Base-by-base conservation (phyloP, 2,797 vertebrate species). In the Benthosema pterotum region DNA sequence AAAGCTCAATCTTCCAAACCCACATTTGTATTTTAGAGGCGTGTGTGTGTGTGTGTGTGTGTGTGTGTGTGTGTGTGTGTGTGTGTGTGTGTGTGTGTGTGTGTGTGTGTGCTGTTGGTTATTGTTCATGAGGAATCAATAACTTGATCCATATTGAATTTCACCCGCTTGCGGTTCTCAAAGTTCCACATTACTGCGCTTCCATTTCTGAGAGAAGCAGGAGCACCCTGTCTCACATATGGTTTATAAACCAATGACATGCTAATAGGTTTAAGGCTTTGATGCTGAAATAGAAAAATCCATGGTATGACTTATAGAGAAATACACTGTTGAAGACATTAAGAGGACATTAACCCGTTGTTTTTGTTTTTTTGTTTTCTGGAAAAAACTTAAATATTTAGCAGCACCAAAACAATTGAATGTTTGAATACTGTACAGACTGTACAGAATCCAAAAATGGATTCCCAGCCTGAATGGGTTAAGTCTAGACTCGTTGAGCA, bases 1-100 rank as follows among this genome's bases (percentile, higher is more conserved):
- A 67, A 74, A n/a, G 70, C 25, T 47, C 72, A 82, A 85, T 82
- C 81, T 69, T 64, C 58, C 52, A 38, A 25, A 25, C 15, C 32
- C 42, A 74, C 14, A 5, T 53, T 28, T 42, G 22, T 42, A 63
- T 65, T 71, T 57, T 12, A 57, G 28, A 53, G 71, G 51, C 32
- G n/a, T n/a, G n/a, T n/a, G n/a, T n/a, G n/a, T n/a, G n/a, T n/a
- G n/a, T n/a, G n/a, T n/a, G n/a, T n/a, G n/a, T n/a, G n/a, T n/a
- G n/a, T n/a, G n/a, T n/a, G n/a, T n/a, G n/a, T n/a, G n/a, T n/a
- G n/a, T n/a, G n/a, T n/a, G n/a, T n/a, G n/a, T n/a, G n/a, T n/a
- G n/a, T n/a, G n/a, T n/a, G n/a, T n/a, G n/a, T n/a, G n/a, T n/a
- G n/a, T n/a, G n/a, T n/a, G n/a, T n/a, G n/a, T n/a, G n/a, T n/a